Conservation (phyloP, 2,797 vertebrate genomes). For the Xenopus petersii region DNA sequence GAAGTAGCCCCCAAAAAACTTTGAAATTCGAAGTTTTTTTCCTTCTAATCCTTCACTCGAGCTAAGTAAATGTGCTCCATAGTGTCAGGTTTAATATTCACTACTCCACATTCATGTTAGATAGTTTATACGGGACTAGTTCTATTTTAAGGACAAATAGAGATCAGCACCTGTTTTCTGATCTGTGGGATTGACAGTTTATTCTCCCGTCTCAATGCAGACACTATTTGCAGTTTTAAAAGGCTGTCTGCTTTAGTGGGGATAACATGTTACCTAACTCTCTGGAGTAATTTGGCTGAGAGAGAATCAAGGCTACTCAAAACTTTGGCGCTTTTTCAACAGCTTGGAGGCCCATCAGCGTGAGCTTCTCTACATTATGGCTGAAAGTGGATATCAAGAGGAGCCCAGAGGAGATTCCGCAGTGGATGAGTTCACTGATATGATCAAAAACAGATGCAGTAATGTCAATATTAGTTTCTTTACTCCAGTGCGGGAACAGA, state of each 20-base stretch:
- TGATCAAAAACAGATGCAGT: conserved; percentile 87
- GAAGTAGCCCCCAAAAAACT: too few relatives aligned
- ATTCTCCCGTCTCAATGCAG: conserved; percentile 37
- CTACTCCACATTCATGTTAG: conserved; percentile 59
- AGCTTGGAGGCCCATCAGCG: conserved; percentile 5
- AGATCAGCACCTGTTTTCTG: conserved; percentile 69
- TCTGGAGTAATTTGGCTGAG: background rate
- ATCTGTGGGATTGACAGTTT: conserved; percentile 48
- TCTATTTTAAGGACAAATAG: conserved; percentile 74
- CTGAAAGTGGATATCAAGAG: conserved; percentile 66
- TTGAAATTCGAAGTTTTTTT: too few relatives aligned
- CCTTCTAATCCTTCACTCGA: too few relatives aligned
- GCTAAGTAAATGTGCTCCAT: too few relatives aligned
- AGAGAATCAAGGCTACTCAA: background rate
- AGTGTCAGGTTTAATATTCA: conserved; percentile 66
- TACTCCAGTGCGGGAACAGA: background rate
- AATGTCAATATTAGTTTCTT: conserved; percentile 55
- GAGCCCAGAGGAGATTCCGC: conserved; percentile 66
- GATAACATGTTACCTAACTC: conserved; percentile 24
- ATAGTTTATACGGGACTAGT: conserved; percentile 46
- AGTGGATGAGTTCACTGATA: conserved; percentile 78
- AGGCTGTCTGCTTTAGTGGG: conserved; percentile 31
- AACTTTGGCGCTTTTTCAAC: conserved; percentile 15
- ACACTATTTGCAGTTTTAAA: conserved; percentile 36
- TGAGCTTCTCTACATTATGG: conserved; percentile 59